Evolutionary conservation across 92 coral and sea anemone species (phyloP), one percentile per base, ranked within the genome.

Genomic region (Porites lobata): DNA sequence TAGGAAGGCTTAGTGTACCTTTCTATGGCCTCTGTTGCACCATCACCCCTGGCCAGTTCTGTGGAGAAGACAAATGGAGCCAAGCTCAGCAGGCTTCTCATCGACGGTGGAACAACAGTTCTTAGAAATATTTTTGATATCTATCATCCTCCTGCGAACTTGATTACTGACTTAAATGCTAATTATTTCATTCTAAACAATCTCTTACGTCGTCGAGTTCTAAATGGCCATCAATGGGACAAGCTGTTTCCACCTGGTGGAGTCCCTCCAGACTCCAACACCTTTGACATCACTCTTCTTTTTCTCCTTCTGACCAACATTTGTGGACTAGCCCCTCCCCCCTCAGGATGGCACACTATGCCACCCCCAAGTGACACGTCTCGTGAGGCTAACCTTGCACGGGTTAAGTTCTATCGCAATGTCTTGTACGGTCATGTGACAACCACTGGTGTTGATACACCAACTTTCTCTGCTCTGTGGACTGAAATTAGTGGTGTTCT

Each of bases 321-420:
- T 58, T 93, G 96, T 89, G 90, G 95, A 7, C 88, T 85, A 8
- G 26, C 21, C 61, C 77, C 79, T 29, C 93, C 92, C 62, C 66
- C 51, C 9, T 73, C 76, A 56, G 85, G 92, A 0, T 89, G 92
- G 92, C 76, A 89, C 69, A 57, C n/a, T 17, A 51, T 20, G 9
- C 93, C 96, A 84, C 67, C 66, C 15, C 57, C 78, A 71, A 84
- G 87, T 56, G 92, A 93, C 76, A 87, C 54, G 6, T 83, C 94
- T 13, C 71, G 24, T 9, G 92, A 90, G 73, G 92, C 96, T 6
- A 80, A 90, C 86, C 79, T 93, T 66, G 92, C 90, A 47, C 86
- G 96, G 52, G 87, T 93, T 53, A 90, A 85, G 92, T 80, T 75
- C 20, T 93, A 59, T 56, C 89, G 96, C 24, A 93, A 93, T 76